phyloP scores from a whole-genome alignment of 2,797 vertebrate genomes.

The Lacerta agilis region DNA sequence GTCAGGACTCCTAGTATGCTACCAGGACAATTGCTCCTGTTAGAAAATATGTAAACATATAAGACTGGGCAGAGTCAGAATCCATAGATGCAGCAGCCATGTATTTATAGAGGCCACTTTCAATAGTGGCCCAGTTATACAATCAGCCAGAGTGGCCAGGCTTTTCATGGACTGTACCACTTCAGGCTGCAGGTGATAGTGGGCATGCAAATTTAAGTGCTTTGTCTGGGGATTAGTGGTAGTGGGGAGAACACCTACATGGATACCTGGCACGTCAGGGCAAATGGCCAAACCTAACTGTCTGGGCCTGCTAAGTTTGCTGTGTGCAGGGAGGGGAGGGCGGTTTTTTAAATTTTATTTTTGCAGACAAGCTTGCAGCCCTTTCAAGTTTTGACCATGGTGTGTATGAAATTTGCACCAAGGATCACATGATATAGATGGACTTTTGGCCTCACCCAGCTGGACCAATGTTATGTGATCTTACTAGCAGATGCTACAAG shows the following conservation, averaged over 20 bases:
- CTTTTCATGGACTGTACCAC: neutral
- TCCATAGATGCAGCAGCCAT: neutral
- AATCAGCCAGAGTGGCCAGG: neutral
- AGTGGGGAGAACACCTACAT: too few species aligned
- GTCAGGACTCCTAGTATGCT: neutral
- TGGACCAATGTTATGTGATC: neutral
- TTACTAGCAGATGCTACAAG: neutral
- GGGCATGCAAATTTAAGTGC: neutral
- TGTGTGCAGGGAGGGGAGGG: too few species aligned
- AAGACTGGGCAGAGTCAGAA: neutral
- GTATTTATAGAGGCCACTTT: neutral
- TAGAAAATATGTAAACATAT: neutral
- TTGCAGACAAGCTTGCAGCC: too few species aligned
- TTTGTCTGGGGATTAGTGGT: neutral
- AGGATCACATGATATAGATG: too few species aligned
- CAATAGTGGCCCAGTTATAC: neutral
- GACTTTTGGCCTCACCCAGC: neutral
- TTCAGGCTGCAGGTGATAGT: neutral
- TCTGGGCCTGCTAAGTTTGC: too few species aligned
- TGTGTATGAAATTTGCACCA: too few species aligned
- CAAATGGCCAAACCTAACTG: too few species aligned
- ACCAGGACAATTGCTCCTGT: neutral
- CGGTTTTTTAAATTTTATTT: too few species aligned
- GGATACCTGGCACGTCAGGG: too few species aligned
- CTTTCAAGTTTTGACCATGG: too few species aligned